These are phyloP conservation scores for Nesoenas mayeri DNA, from an alignment of 2,113 vertebrate genomes.

Conservation along the genomic window DNA sequence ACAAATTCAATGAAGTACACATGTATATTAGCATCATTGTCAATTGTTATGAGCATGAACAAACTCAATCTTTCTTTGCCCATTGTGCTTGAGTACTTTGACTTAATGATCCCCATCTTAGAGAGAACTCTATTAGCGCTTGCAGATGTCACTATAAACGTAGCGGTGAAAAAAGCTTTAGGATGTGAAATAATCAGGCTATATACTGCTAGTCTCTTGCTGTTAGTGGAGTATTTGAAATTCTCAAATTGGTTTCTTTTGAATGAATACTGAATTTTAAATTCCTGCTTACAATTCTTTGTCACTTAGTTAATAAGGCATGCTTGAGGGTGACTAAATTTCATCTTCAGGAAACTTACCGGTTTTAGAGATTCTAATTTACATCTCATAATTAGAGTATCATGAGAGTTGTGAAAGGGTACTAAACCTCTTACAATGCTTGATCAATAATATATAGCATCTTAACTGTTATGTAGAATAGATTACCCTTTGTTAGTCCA, in stretches of 20 bases:
- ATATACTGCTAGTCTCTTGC: conserved; percentile 22
- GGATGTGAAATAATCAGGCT: conserved; percentile 65
- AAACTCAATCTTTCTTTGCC: conserved; percentile 72
- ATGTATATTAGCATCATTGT: conserved; percentile 55
- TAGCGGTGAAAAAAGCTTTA: conserved; percentile 47
- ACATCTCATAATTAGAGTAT: conserved; percentile 18
- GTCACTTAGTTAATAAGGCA: conserved; percentile 33
- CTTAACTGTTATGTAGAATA: neutral
- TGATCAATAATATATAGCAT: conserved; percentile 29
- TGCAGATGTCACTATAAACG: conserved; percentile 71
- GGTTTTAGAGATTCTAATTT: conserved; percentile 46
- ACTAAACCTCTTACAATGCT: conserved; percentile 20
- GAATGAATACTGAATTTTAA: conserved; percentile 40
- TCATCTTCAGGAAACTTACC: conserved; percentile 22
- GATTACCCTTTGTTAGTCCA: neutral
- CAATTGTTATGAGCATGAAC: conserved; percentile 63
- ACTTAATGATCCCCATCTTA: conserved; percentile 69
- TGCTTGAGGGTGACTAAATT: conserved; percentile 28
- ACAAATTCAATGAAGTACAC: conserved; percentile 54
- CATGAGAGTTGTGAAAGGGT: neutral
- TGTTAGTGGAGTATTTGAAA: conserved; percentile 58
- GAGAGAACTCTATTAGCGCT: conserved; percentile 67
- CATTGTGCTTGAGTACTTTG: conserved; percentile 72
- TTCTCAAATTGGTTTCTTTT: conserved; percentile 52
- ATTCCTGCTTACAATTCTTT: conserved; percentile 47